Evolutionary conservation across 2,888 invertebrate species (phyloP).

Genomic region (Pasiphila rectangulata): DNA sequence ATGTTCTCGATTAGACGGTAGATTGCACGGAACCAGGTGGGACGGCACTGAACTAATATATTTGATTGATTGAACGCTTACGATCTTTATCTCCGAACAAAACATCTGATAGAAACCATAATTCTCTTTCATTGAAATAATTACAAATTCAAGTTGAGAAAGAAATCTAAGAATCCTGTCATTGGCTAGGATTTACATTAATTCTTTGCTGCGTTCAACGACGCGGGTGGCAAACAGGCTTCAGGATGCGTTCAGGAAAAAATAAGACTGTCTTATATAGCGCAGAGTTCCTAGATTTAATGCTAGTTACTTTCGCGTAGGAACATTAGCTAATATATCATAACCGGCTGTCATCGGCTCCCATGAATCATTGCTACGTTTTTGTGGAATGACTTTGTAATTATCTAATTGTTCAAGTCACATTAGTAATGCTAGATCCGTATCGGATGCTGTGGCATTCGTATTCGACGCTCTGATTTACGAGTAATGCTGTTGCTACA

Average conservation of each 20-base stretch:
- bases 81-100: constrained; percentile 55
- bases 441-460: constrained; percentile 47
- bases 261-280: constrained; percentile 24
- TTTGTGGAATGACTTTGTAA: constrained; percentile 47
- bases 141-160: constrained; percentile 36
- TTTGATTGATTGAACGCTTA: constrained; percentile 54
- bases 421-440: constrained; percentile 51
- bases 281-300: constrained; percentile 23
- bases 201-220: constrained; percentile 24
- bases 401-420: constrained; percentile 52
- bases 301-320: constrained; percentile 5
- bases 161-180: constrained; percentile 26
- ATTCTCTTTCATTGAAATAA: constrained; percentile 47
- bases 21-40: constrained; percentile 51
- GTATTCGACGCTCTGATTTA: constrained; percentile 26
- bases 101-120: constrained; percentile 53
- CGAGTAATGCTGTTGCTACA: background rate
- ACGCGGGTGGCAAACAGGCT: constrained; percentile 32
- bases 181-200: constrained; percentile 26
- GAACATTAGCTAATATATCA: constrained; percentile 25
- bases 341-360: constrained; percentile 21
- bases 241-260: constrained; percentile 24
- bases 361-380: constrained; percentile 38
- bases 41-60: constrained; percentile 38
- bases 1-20: constrained; percentile 48